Percentiles rank a stretch among this genome's conserved stretches.
Conservation (phyloP, 2,888 invertebrate genomes). For the Euproctis similis region DNA sequence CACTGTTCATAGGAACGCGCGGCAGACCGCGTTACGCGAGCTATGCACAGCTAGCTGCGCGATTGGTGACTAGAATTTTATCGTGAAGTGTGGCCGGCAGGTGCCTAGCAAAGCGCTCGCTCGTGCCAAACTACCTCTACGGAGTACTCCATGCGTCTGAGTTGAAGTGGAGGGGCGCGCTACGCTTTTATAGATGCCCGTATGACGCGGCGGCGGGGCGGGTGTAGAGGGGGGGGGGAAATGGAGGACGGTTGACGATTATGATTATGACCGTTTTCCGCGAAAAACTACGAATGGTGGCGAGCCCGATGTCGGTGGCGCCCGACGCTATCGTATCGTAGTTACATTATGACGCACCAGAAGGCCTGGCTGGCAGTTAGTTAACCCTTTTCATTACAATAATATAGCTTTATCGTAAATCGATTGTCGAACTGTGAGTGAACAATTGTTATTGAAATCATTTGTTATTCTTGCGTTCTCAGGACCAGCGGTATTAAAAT, state of each 20-base stretch:
- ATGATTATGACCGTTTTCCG: conserved; percentile 58
- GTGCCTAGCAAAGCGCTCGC: conserved; percentile 78
- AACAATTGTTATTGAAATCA: conserved; percentile 13
- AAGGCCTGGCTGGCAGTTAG: conserved; percentile 51
- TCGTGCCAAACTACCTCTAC: conserved; percentile 78
- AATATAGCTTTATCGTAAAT: conserved; percentile 18
- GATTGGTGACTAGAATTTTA: conserved; percentile 73
- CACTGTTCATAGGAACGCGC: conserved; percentile 75
- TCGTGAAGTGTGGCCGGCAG: conserved; percentile 73
- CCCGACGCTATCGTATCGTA: conserved; percentile 43
- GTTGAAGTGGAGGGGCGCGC: conserved; percentile 68
- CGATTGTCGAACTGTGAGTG: conserved; percentile 42
- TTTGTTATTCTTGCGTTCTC: conserved; percentile 34
- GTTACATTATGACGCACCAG: conserved; percentile 52
- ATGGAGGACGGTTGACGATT: conserved; percentile 36
- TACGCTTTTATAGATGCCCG: conserved; percentile 63
- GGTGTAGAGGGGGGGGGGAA: conserved; percentile 25
- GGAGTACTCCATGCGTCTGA: conserved; percentile 78
- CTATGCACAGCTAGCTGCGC: conserved; percentile 53
- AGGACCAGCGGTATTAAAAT: too few species aligned
- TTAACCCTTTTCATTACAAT: conserved; percentile 41
- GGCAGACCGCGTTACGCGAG: conserved; percentile 69
- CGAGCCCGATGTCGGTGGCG: conserved; percentile 43
- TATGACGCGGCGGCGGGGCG: conserved; percentile 54
- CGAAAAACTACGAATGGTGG: conserved; percentile 64